Conservation (phyloP, 2,113 vertebrate species). For the Hemibagrus wyckioides region DNA sequence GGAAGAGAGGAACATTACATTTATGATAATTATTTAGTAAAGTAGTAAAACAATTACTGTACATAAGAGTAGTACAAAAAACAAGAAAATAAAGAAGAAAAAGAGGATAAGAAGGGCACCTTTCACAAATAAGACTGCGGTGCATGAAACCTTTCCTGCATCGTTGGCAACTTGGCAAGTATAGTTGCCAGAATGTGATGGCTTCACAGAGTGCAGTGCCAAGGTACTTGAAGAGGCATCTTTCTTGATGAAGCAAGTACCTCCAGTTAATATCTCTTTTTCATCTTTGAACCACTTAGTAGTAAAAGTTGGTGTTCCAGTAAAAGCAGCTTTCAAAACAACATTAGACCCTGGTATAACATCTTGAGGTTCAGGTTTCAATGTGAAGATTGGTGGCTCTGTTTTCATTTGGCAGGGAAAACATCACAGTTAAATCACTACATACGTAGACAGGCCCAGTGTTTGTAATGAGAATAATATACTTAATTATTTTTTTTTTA, state of each 20-base stretch:
- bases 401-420: slow-evolving; percentile 69
- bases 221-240: slow-evolving; percentile 85
- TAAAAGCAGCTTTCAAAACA: slow-evolving; percentile 83
- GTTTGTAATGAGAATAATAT: not conserved
- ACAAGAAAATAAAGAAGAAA: slow-evolving; percentile 44
- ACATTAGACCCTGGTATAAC: slow-evolving; percentile 85
- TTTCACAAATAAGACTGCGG: slow-evolving; percentile 91
- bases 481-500: slow-evolving; percentile 37
- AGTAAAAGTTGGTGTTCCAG: slow-evolving; percentile 85
- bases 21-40: slow-evolving; percentile 21
- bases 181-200: slow-evolving; percentile 84
- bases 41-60: slow-evolving; percentile 21
- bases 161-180: slow-evolving; percentile 90
- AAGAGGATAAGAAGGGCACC: slow-evolving; percentile 75
- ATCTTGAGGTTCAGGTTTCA: slow-evolving; percentile 83
- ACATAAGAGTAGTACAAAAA: not conserved
- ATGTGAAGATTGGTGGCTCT: slow-evolving; percentile 90
- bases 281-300: slow-evolving; percentile 92
- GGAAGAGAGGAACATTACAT: slow-evolving; percentile 65
- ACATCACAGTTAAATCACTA: slow-evolving; percentile 34
- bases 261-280: slow-evolving; percentile 84
- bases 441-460: not conserved
- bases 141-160: slow-evolving; percentile 86
- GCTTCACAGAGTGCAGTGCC: slow-evolving; percentile 89
- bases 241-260: slow-evolving; percentile 90